Conservation (phyloP, 2,888 invertebrate species). For the Conchocele bisecta region DNA sequence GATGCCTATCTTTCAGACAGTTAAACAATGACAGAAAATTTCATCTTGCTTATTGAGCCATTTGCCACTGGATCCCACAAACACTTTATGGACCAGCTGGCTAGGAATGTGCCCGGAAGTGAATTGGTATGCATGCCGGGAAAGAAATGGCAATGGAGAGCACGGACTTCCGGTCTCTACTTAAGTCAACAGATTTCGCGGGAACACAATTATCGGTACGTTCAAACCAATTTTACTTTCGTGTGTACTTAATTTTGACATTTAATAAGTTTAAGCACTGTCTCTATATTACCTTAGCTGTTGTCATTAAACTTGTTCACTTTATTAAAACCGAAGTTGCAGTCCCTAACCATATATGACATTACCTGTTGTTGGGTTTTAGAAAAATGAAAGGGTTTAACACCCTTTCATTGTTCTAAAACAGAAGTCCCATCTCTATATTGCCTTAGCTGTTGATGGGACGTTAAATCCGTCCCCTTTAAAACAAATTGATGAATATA, state of each 20-base stretch:
- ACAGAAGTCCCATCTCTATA: no score
- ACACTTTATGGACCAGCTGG: slow-evolving; percentile 86
- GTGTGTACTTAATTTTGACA: no score
- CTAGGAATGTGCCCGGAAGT: slow-evolving; percentile 59
- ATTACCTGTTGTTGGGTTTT: no score
- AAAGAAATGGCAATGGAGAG: slow-evolving; percentile 92
- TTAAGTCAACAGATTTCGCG: slow-evolving; percentile 86
- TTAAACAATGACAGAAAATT: no score
- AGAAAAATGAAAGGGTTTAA: no score
- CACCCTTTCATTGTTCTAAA: no score
- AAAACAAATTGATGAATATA: no score
- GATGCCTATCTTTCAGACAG: no score
- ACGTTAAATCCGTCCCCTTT: no score
- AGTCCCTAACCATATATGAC: no score
- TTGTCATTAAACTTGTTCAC: neutral
- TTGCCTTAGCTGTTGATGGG: no score
- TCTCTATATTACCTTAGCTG: neutral
- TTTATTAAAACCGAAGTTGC: neutral
- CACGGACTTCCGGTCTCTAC: slow-evolving; percentile 87
- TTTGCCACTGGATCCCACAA: slow-evolving; percentile 90
- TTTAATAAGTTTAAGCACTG: no score
- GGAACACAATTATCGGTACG: slow-evolving; percentile 81
- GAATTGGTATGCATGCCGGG: slow-evolving; percentile 86
- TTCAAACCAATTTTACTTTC: neutral
- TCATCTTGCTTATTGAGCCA: slow-evolving; percentile 87